Evolutionary conservation across 2,113 vertebrate species (phyloP).

Genomic region (Turnix velox): DNA sequence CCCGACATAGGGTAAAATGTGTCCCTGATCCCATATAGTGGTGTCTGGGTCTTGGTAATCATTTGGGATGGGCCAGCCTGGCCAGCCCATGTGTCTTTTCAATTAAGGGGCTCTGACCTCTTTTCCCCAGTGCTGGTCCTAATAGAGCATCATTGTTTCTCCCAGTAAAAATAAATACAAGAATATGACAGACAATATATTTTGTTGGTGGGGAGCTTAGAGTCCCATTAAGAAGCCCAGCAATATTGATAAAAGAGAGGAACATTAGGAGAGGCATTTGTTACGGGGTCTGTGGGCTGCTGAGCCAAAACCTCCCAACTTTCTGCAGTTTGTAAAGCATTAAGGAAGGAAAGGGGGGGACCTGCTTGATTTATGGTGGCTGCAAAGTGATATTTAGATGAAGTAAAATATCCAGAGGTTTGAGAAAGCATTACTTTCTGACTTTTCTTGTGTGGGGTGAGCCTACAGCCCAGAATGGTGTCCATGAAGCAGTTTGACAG

Average conservation of each 20-base stretch:
- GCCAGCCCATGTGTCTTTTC: slow-evolving; percentile 38
- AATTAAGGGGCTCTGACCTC: slow-evolving; percentile 54
- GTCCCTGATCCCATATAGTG: background rate
- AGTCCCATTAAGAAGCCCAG: slow-evolving; percentile 68
- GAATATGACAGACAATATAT: slow-evolving; percentile 75
- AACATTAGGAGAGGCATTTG: slow-evolving; percentile 68
- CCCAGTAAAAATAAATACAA: slow-evolving; percentile 70
- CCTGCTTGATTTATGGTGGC: slow-evolving; percentile 62
- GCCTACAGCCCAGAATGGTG: background rate
- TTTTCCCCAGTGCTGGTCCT: background rate
- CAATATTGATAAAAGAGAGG: slow-evolving; percentile 64
- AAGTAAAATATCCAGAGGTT: slow-evolving; percentile 61
- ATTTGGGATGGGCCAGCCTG: background rate
- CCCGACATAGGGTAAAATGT: no score
- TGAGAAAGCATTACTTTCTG: slow-evolving; percentile 42
- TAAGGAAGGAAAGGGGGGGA: slow-evolving; percentile 36
- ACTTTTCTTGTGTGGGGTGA: background rate
- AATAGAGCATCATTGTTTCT: slow-evolving; percentile 68
- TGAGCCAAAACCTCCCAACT: slow-evolving; percentile 61
- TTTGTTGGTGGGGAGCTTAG: slow-evolving; percentile 67
- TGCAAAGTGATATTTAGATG: slow-evolving; percentile 68
- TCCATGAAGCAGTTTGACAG: accelerated
- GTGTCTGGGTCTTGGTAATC: background rate
- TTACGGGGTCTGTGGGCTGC: slow-evolving; percentile 41
- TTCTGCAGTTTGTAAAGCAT: slow-evolving; percentile 71